A percentile compares a stretch with the other conserved stretches of the same genome.
These are phyloP conservation scores for Amia ocellicauda DNA, from an alignment of 2,113 vertebrate genomes.

Conservation along the genomic window DNA sequence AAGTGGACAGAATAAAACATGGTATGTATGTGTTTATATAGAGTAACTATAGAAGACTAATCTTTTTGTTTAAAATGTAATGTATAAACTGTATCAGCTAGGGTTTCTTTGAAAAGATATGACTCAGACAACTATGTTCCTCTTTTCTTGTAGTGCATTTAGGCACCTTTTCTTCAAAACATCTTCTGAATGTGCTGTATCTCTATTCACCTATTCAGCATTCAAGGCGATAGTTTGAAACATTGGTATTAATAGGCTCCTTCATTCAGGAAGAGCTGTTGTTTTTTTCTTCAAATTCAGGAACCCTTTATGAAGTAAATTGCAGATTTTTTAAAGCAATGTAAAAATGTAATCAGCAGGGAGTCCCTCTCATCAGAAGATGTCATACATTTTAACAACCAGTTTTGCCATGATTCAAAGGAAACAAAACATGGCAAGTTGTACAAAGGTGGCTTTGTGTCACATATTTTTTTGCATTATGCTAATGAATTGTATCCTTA, in stretches of 20 bases:
- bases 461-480: conserved; percentile 10
- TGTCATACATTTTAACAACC: conserved; percentile 26
- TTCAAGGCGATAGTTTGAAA: conserved; percentile 5
- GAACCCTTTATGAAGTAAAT: conserved; percentile 15
- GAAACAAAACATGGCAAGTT: conserved; percentile 21
- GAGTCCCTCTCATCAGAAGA: conserved; percentile 18
- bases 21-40: no score
- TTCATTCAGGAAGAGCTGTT: conserved; percentile 2
- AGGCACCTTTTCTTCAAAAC: no score
- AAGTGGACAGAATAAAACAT: no score
- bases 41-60: not conserved
- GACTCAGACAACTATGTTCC: no score
- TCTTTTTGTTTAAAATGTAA: no score
- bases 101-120: no score
- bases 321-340: conserved; percentile 22
- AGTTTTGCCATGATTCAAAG: conserved; percentile 17
- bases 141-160: no score
- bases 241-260: conserved; percentile 13
- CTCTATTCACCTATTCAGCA: conserved; percentile 14
- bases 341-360: conserved; percentile 23
- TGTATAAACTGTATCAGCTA: no score
- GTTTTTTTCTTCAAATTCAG: conserved; percentile 14
- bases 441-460: conserved; percentile 25
- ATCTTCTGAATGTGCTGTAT: conserved; percentile 5
- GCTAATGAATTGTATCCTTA: conserved; percentile 17